phyloP scores from a whole-genome alignment of 2,888 invertebrate species.

The Encarsia formosa region DNA sequence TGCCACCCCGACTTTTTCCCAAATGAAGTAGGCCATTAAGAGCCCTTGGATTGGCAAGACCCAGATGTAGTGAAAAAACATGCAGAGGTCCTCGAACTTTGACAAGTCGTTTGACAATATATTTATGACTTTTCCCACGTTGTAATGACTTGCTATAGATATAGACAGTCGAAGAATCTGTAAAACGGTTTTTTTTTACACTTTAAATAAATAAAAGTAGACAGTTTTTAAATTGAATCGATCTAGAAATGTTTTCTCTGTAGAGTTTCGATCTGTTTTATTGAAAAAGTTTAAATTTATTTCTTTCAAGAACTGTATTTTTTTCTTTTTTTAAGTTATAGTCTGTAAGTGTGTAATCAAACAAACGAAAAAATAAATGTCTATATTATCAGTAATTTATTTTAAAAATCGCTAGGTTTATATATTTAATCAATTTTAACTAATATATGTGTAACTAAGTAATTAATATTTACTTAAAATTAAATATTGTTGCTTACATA shows the following conservation, averaged over 20 bases:
- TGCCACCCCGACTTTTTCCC: constrained; percentile 55
- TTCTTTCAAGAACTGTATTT: neutral
- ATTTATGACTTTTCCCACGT: constrained; percentile 73
- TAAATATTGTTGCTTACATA: too few relatives aligned
- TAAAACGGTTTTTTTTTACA: too few relatives aligned
- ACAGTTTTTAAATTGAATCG: too few relatives aligned
- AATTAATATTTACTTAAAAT: too few relatives aligned
- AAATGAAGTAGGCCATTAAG: constrained; percentile 60
- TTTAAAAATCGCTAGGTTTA: too few relatives aligned
- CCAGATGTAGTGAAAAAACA: constrained; percentile 73
- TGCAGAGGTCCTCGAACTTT: constrained; percentile 69
- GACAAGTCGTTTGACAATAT: constrained; percentile 81
- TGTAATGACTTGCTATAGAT: constrained; percentile 35
- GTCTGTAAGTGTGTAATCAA: constrained; percentile 28
- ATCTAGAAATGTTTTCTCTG: too few relatives aligned
- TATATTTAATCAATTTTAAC: too few relatives aligned
- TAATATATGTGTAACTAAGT: too few relatives aligned
- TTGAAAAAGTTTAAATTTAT: neutral
- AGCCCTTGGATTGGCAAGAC: constrained; percentile 72
- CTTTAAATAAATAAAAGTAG: too few relatives aligned
- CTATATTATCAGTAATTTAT: too few relatives aligned
- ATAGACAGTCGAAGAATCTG: constrained; percentile 38
- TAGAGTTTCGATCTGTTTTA: neutral
- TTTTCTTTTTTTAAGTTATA: neutral
- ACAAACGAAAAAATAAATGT: too few relatives aligned